phyloP scores from a whole-genome alignment of 2,888 invertebrate species.

The Cerceris rybyensis region DNA sequence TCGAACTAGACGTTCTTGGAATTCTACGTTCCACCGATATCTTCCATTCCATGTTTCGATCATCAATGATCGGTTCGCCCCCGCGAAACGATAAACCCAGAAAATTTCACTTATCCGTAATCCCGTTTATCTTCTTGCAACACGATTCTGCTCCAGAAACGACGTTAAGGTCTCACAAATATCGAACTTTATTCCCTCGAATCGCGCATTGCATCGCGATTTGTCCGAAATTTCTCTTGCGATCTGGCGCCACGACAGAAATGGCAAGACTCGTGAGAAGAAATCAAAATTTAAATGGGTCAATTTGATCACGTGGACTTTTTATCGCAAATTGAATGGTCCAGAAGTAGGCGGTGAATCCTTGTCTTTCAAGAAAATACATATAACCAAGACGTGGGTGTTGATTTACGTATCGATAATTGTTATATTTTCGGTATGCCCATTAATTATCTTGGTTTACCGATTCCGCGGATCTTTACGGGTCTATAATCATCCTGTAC shows the following conservation, averaged over 20 bases:
- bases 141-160: constrained; percentile 22
- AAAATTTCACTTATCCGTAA: constrained; percentile 25
- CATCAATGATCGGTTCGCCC: constrained; percentile 22
- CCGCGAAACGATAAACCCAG: constrained; percentile 21
- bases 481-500: constrained; percentile 37
- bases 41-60: constrained; percentile 11
- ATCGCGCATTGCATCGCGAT: background rate
- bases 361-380: constrained; percentile 22
- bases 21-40: constrained; percentile 11
- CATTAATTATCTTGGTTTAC: constrained; percentile 54
- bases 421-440: constrained; percentile 47
- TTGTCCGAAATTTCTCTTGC: constrained; percentile 11
- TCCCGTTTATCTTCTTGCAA: constrained; percentile 3
- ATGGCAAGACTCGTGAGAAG: constrained; percentile 5
- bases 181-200: constrained; percentile 26
- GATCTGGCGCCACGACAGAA: background rate
- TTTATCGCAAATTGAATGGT: constrained; percentile 35
- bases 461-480: constrained; percentile 34
- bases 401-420: constrained; percentile 59
- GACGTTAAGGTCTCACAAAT: constrained; percentile 28
- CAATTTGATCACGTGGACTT: background rate
- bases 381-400: constrained; percentile 7
- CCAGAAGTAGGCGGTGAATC: constrained; percentile 41
- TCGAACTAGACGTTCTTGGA: constrained; percentile 45
- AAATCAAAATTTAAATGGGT: constrained; percentile 24